These are phyloP conservation scores for Polydrusus tereticollis DNA, from an alignment of 2,888 invertebrate genomes.

Conservation along the genomic window DNA sequence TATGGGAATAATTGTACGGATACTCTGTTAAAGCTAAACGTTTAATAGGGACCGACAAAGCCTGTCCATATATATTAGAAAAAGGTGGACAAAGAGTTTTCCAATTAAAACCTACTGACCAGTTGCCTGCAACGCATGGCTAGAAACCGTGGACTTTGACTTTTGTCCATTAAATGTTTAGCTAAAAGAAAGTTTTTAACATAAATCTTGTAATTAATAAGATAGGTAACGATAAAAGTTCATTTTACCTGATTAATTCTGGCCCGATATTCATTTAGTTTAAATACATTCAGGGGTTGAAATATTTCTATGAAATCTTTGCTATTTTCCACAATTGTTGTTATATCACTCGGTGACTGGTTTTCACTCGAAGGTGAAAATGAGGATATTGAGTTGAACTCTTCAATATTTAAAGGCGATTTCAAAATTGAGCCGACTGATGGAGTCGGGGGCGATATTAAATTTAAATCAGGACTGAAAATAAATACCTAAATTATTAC, in stretches of 20 bases:
- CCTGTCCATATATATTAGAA: too few species aligned
- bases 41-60: too few species aligned
- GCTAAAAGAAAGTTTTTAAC: background rate
- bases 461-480: slow-evolving; percentile 72
- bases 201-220: background rate
- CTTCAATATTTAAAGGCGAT: background rate
- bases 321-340: slow-evolving; percentile 11
- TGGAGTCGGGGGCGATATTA: slow-evolving; percentile 79
- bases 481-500: background rate
- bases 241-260: slow-evolving; percentile 59
- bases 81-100: too few species aligned
- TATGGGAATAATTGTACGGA: too few species aligned
- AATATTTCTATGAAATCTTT: slow-evolving; percentile 55
- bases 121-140: too few species aligned
- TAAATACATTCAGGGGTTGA: slow-evolving; percentile 64
- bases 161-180: background rate
- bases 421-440: slow-evolving; percentile 63
- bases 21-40: too few species aligned
- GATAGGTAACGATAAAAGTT: background rate
- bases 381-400: background rate
- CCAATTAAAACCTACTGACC: too few species aligned
- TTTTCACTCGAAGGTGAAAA: slow-evolving; percentile 28
- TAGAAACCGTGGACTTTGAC: too few species aligned
- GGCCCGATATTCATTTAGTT: slow-evolving; percentile 64
- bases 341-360: background rate